These are phyloP conservation scores for Mesodorylaimus sp. DNA, from an alignment of 2,888 invertebrate species.

Conservation along the genomic window DNA sequence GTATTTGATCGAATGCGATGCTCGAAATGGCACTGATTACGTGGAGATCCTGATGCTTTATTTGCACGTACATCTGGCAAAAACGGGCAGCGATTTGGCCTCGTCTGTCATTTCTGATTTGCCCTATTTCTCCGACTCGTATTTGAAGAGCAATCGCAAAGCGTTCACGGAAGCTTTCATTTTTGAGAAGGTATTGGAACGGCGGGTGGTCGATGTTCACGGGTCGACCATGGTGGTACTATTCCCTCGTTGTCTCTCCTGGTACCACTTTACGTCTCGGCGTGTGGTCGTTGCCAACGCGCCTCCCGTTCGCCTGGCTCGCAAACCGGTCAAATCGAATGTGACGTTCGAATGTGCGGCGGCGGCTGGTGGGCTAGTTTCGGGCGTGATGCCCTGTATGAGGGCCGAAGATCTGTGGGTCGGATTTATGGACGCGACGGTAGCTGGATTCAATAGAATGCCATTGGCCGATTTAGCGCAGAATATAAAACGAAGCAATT, in stretches of 20 bases:
- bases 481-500: slow-evolving; percentile 1
- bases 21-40: not conserved
- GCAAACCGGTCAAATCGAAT: not conserved
- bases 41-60: slow-evolving; percentile 4
- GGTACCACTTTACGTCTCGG: slow-evolving; percentile 8
- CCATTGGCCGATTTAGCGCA: not conserved
- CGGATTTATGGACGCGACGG: slow-evolving; percentile 5
- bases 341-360: slow-evolving; percentile 1
- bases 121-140: slow-evolving; percentile 8
- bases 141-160: slow-evolving; percentile 8
- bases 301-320: slow-evolving; percentile 10
- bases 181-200: slow-evolving; percentile 6
- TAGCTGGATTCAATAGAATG: slow-evolving; percentile 7
- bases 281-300: slow-evolving; percentile 11
- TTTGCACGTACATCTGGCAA: not conserved
- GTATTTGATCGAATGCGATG: slow-evolving; percentile 6
- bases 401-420: slow-evolving; percentile 9
- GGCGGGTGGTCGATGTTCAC: too few species aligned
- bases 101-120: not conserved
- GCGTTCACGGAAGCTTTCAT: slow-evolving; percentile 4
- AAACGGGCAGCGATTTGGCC: not conserved
- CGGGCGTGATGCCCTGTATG: slow-evolving; percentile 7
- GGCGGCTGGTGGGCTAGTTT: slow-evolving; percentile 8
- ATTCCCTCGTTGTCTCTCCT: slow-evolving; percentile 8
- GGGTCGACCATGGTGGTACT: not conserved